phyloP scores from a whole-genome alignment of 2,888 invertebrate genomes.

The Trimorus sp. region DNA sequence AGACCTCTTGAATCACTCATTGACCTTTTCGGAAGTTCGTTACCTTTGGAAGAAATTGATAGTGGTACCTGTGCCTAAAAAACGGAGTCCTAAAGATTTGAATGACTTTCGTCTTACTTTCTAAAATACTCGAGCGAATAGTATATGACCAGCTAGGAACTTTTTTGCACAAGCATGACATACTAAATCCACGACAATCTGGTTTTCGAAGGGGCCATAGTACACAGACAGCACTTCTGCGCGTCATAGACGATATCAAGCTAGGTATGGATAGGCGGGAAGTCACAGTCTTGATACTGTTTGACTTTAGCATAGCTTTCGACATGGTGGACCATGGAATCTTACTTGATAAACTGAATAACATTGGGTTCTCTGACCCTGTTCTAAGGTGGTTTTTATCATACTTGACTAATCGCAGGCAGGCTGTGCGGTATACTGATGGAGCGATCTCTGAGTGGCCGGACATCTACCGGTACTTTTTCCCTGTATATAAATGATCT shows the following conservation, averaged over 20 bases:
- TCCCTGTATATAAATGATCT: no score
- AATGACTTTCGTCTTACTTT: slow-evolving; percentile 14
- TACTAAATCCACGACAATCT: background rate
- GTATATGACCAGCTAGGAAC: slow-evolving; percentile 19
- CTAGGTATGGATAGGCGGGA: background rate
- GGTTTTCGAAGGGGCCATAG: no score
- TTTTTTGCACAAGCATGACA: background rate
- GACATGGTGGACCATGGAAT: background rate
- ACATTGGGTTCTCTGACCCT: no score
- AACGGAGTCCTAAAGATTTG: background rate
- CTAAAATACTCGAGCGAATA: slow-evolving; percentile 25
- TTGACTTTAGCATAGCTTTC: no score
- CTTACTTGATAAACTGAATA: no score
- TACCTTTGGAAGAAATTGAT: slow-evolving; percentile 3
- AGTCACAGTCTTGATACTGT: background rate
- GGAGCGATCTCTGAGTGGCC: no score
- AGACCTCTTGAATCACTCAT: background rate
- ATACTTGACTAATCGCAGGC: background rate
- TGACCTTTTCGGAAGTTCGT: background rate
- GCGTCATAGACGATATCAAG: background rate
- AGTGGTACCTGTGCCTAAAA: background rate
- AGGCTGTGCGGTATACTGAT: no score
- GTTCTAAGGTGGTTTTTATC: background rate
- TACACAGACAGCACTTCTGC: slow-evolving; percentile 11
- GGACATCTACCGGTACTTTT: no score